Evolutionary conservation across 1,140 invertebrate species (phyloP), one percentile per base, ranked within the genome.

Genomic region (Mya arenaria): DNA sequence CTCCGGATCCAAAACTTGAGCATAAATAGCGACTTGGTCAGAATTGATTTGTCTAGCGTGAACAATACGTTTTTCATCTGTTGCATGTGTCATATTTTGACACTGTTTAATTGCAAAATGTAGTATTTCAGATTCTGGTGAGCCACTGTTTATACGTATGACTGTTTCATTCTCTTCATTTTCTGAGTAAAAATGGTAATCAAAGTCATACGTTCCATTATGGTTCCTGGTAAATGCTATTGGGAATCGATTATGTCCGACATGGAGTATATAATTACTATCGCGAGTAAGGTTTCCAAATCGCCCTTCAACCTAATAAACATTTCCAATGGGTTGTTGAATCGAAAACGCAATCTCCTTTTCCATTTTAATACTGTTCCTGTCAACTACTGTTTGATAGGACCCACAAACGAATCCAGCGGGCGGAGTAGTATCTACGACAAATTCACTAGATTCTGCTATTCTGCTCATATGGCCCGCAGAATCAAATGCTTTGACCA

Each of bases 391-490:
- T n/a, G 17, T 10, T n/a, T 23, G 48, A 34, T 44, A 85, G 5
- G 56, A 3, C 1, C 17, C 34, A 41, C 84, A 85, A 17, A 13
- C 44, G 30, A 80, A 73, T 1, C 72, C 82, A 17, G 36, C 32
- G 13, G 85, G 85, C 10, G 72, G 56, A 1, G 82, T 78, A 23
- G 52, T 71, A 68, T 86, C 85, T 37, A 86, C 58, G 15, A 69
- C 15, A 10, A 84, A 66, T 28, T 52, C 58, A 17, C 30, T 17
- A 1, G 82, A 82, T 34, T 30, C 5, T 1, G 48, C 62, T 0
- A 68, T 44, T 19, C 36, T 30, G 58, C 78, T 84, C 0, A 28
- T 28, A 69, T 78, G 73, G 30, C 85, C 85, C 19, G 78, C 82
- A 30, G 71, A 36, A 65, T 86, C 85, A 19, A 52, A 52, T 19